Evolutionary conservation across 2,888 invertebrate genomes (phyloP).

Genomic region (Ophion ellenae): DNA sequence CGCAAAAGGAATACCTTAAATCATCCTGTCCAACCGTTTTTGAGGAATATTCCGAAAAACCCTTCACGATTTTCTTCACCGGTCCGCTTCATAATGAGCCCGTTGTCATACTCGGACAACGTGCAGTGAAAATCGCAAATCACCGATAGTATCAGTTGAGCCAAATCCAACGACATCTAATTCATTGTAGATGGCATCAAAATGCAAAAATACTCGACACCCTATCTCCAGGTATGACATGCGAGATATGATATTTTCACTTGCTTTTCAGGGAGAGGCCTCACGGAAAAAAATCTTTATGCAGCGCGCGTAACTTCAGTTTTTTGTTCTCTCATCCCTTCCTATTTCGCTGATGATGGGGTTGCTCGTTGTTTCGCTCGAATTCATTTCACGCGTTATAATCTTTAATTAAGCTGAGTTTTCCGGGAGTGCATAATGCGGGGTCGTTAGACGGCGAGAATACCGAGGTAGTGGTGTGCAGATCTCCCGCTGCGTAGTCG

Average conservation of each 20-base stretch:
- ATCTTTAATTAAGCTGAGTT: conserved; percentile 80
- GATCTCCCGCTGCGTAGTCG: conserved; percentile 66
- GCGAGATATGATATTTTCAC: not conserved
- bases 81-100: not conserved
- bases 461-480: conserved; percentile 48
- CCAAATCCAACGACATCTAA: not conserved
- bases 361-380: conserved; percentile 69
- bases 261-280: not conserved
- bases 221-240: not conserved
- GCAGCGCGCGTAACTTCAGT: not conserved
- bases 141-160: not conserved
- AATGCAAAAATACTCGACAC: not conserved
- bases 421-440: conserved; percentile 76
- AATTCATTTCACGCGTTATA: conserved; percentile 80
- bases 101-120: not conserved
- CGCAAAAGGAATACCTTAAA: too few species aligned
- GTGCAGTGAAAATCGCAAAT: not conserved
- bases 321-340: conserved; percentile 43
- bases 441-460: conserved; percentile 75
- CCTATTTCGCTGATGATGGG: conserved; percentile 28
- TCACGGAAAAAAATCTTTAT: conserved; percentile 15
- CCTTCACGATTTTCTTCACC: too few species aligned
- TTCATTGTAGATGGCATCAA: not conserved
- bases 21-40: too few species aligned
- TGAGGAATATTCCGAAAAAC: too few species aligned